Base-by-base conservation (phyloP, 1,140 invertebrate genomes). In the Drosophila asahinai region DNA sequence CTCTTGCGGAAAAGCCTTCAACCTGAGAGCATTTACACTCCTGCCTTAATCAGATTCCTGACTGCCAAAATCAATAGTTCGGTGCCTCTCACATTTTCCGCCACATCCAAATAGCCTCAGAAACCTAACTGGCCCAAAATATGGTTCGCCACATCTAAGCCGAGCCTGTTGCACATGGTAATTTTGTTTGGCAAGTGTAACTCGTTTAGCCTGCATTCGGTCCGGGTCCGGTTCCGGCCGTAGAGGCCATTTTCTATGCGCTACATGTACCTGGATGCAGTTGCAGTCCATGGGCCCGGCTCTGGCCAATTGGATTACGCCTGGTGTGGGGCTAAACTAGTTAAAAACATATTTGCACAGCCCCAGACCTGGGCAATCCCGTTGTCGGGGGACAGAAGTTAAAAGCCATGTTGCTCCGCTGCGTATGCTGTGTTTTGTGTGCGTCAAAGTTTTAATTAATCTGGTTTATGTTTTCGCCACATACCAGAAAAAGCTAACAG, bases 371-470 rank as follows among this genome's bases (percentile, higher is more conserved):
- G 55, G 48, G 61, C 51, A 65, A 80, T 58, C 73, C 68, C 77
- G 60, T 67, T 12, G 25, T 38, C 40, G 14, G 27, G 54, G 27
- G 55, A 72, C 30, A 33, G 25, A 25, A 42, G 40, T 27, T 68
- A 38, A 71, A 17, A 52, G 64, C 49, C 64, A 68, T 68, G 77
- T 40, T 60, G 17, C 61, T 49, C 36, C 9, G 40, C 43, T 57
- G 59, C 30, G 60, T 67, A 43, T 66, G 68, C 43, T 67, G n/a
- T 57, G 68, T 87, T 64, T 42, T 47, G 38, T 65, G 77, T 65
- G 77, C 67, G 70, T 61, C 81, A 81, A 84, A 90, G 55, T 87
- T 87, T 87, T 89, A 87, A 87, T 87, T 87, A 87, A 87, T 81
- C 81, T 83, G 75, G 78, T 66, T 89, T 81, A 89, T 89, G 81